Conservation (phyloP, 2,888 invertebrate species). For the Hirtodrosophila alboralis region DNA sequence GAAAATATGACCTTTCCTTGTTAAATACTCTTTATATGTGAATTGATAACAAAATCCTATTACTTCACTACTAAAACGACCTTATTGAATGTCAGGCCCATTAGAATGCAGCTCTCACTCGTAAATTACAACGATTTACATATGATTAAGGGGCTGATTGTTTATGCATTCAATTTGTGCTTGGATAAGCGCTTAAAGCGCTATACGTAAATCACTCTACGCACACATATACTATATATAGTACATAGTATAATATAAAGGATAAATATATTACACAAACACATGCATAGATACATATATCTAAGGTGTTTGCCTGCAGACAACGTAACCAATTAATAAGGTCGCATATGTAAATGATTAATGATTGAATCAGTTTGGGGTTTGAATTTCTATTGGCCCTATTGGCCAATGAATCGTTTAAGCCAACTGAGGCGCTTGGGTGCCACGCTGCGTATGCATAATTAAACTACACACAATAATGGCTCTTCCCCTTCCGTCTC, state of each 20-base stretch:
- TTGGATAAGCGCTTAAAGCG: constrained; percentile 35
- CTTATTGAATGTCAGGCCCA: constrained; percentile 3
- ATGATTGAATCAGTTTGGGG: constrained; percentile 36
- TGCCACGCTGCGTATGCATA: constrained; percentile 48
- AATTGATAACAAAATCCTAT: background rate
- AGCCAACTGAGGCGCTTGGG: constrained; percentile 15
- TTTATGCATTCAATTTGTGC: constrained; percentile 47
- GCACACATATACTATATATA: constrained; percentile 5
- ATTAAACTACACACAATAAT: constrained; percentile 42
- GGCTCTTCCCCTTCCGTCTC: background rate
- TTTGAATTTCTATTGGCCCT: constrained; percentile 21
- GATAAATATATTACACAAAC: constrained; percentile 1
- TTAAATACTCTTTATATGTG: background rate
- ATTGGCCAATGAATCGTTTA: constrained; percentile 37
- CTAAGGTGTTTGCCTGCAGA: constrained; percentile 25
- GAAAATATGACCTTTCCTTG: too few species aligned
- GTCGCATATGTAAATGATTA: constrained; percentile 61
- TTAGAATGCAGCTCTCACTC: constrained; percentile 2
- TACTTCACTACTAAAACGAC: background rate
- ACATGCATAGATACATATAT: too few species aligned
- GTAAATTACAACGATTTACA: constrained; percentile 55
- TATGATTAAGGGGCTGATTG: constrained; percentile 47
- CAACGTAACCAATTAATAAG: constrained; percentile 58
- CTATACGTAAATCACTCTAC: constrained; percentile 40
- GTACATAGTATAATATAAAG: background rate